Evolutionary conservation across 2,797 vertebrate genomes (phyloP), one percentile per base, ranked within the genome.

Genomic region (Dallia pectoralis): DNA sequence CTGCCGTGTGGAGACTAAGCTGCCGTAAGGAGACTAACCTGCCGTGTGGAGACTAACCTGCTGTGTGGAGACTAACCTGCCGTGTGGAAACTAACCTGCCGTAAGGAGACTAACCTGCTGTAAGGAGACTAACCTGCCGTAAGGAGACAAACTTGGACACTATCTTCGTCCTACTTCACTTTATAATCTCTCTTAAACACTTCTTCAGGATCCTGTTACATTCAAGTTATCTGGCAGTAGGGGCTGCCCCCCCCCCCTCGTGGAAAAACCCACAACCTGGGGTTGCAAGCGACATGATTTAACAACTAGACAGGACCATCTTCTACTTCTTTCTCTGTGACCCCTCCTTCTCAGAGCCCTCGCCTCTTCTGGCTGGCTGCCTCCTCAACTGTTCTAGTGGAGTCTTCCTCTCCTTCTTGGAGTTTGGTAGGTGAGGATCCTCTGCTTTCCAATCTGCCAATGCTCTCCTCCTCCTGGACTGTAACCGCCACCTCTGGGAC

Each of bases 401-500:
- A 6, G 16, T 4, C 3, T 74, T 75, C 30, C 36, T 33, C 53
- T 74, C 71, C 30, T 9, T 29, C 51, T 40, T 75, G 65, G 64
- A 64, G 71, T 7, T 33, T 19, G 22, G 25, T 27, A 51, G 72
- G 27, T 19, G 59, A 19, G 6, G 9, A 53, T 51, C 76, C 27
- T 9, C 70, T 51, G 5, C 18, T 51, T 12, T 77, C 69, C 25
- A 27, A 19, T 33, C 36, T 74, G 19, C 25, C 15, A 9, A 40
- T 40, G 16, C 36, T 72, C 7, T n/a, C 33, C 56, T 81, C 82
- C 49, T 87, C 85, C 12, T 14, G 32, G 27, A 73, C 56, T 0
- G 5, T 2, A 33, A 77, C 78, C 65, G 82, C 64, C 25, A 32
- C 64, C 36, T 84, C 80, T 11, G 33, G 25, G 32, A 51, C 22